Percentiles rank a stretch among this genome's conserved stretches.
Evolutionary conservation across 2,797 vertebrate genomes (phyloP).

Genomic region (Glyptemys insculpta): DNA sequence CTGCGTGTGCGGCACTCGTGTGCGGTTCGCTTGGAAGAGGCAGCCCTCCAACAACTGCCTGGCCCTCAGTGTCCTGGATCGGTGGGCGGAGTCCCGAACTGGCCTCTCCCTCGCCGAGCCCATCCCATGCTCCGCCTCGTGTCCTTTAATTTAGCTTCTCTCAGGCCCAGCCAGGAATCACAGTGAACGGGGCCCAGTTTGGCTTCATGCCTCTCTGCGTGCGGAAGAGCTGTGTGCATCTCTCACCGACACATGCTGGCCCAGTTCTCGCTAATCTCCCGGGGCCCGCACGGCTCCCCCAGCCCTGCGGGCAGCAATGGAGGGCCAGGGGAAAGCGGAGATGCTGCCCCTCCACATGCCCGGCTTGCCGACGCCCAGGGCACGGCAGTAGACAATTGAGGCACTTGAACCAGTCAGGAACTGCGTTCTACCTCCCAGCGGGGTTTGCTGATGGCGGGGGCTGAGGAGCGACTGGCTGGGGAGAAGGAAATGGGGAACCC

Average conservation of each 20-base stretch:
- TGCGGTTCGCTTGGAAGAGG: not conserved
- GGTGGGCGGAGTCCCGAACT: not conserved
- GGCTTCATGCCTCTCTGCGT: not conserved
- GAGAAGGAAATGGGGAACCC: slow-evolving; percentile 1
- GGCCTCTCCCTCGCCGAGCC: not conserved
- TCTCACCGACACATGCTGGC: not conserved
- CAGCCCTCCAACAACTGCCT: not conserved
- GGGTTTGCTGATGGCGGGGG: not conserved
- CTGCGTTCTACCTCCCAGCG: slow-evolving; percentile 19
- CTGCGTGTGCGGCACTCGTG: not conserved
- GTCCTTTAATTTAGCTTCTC: not conserved
- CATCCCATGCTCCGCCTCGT: not conserved
- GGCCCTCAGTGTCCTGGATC: not conserved
- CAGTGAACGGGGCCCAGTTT: not conserved
- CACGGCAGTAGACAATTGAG: slow-evolving; percentile 22
- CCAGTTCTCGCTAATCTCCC: not conserved
- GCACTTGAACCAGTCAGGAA: slow-evolving; percentile 32
- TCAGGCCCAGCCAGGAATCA: not conserved
- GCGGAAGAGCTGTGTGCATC: not conserved
- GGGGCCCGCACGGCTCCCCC: not conserved
- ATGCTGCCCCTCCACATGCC: not conserved
- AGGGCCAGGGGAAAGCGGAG: not conserved
- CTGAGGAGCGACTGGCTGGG: not conserved
- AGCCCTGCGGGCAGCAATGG: not conserved
- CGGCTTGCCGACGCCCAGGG: not conserved